These are phyloP conservation scores for Cyclophora punctaria DNA, from an alignment of 2,888 invertebrate genomes.

Conservation along the genomic window DNA sequence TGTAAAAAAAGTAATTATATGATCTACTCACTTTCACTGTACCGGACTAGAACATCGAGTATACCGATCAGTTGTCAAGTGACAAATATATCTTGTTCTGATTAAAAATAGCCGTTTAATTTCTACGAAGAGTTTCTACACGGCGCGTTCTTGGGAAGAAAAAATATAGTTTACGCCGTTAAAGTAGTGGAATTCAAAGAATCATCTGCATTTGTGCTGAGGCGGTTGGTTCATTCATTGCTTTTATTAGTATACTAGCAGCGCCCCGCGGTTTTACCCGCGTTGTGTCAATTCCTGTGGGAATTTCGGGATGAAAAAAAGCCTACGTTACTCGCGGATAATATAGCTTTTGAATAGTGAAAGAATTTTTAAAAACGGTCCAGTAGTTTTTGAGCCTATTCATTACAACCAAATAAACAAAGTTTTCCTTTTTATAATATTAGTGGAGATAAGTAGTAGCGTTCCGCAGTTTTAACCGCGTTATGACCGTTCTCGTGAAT, in stretches of 20 bases:
- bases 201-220: neutral
- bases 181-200: slow-evolving; percentile 11
- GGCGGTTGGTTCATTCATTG: slow-evolving; percentile 7
- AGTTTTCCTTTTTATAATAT: no score
- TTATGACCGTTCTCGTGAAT: no score
- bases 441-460: no score
- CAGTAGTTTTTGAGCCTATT: no score
- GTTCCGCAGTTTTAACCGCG: no score
- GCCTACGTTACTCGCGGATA: no score
- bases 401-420: no score
- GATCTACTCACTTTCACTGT: slow-evolving; percentile 64
- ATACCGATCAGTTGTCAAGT: slow-evolving; percentile 51
- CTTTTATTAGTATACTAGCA: neutral
- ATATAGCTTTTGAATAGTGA: no score
- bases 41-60: slow-evolving; percentile 36
- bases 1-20: slow-evolving; percentile 63
- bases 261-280: no score
- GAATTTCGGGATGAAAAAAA: no score
- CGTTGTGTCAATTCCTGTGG: no score
- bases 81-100: slow-evolving; percentile 51
- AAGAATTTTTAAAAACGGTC: no score
- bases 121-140: slow-evolving; percentile 21
- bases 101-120: slow-evolving; percentile 29
- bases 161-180: slow-evolving; percentile 15
- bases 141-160: slow-evolving; percentile 6